Base-by-base conservation (phyloP, 2,113 vertebrate genomes). In the Capra hircus region DNA sequence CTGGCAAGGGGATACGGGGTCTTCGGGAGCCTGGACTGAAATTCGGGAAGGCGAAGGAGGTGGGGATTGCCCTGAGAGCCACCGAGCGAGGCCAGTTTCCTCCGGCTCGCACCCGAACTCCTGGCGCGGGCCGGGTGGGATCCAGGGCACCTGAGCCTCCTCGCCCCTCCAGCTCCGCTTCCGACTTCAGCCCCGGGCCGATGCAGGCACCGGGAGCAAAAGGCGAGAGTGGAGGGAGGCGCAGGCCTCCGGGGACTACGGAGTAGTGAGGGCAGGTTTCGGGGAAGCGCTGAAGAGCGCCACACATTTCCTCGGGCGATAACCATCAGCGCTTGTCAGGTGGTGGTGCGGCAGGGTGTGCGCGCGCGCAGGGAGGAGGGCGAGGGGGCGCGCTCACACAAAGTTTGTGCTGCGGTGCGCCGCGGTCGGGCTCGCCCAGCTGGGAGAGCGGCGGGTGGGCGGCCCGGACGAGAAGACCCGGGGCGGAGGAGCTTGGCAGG, bases 401-500 rank as follows among this genome's bases (percentile, higher is more conserved):
- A 97, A 97, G 94, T 97, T 97, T 97, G 96, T 40, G 97, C 92
- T 60, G 93, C 91, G 80, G 90, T 67, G 94, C 95, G 95, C 91
- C 81, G 59, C 52, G 25, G 40, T 52, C 50, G 14, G 21, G 95
- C 95, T 91, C 91, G 48, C 74, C 36, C 1, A n/a, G 96, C 94
- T 71, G 40, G 2, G 27, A 23, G 92, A 53, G 90, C 77, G 28
- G 64, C 60, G 40, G 94, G 93, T 64, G 80, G 94, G 95, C 84
- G 67, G 81, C 96, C 74, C 13, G n/a, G 30, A 48, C 48, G 53
- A 33, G 17, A 50, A 77, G 87, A 62, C 93, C 33, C 33, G 43
- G 43, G 45, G 93, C 60, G 64, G 43, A 43, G 48, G 71, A 92
- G 62, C 55, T 50, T 43, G 2, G 91, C 81, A 28, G 64, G 85